Evolutionary conservation across 2,888 invertebrate genomes (phyloP).

Genomic region (Laspeyria flexula): DNA sequence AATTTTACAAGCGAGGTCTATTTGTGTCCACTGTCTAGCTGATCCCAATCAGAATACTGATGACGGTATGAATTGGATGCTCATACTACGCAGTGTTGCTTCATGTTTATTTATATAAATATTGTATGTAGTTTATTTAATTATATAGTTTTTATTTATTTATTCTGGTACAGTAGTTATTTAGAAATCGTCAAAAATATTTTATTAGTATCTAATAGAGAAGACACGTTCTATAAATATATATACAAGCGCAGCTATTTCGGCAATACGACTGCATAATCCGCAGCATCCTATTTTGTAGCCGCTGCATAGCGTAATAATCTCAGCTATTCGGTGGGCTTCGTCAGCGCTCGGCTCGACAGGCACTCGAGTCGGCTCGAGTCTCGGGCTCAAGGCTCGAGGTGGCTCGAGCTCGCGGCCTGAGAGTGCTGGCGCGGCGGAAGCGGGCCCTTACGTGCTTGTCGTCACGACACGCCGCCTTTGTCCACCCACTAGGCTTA

Average conservation of each 20-base stretch:
- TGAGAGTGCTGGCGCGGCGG: constrained; percentile 83
- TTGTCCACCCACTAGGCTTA: constrained; percentile 85
- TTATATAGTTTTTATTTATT: not conserved
- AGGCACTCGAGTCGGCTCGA: constrained; percentile 73
- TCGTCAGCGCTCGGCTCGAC: constrained; percentile 78
- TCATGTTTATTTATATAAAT: too few relatives aligned
- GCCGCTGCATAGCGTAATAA: constrained; percentile 72
- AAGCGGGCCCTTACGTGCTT: constrained; percentile 82
- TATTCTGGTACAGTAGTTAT: not conserved
- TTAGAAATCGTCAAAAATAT: constrained; percentile 1
- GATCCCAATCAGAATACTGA: constrained; percentile 1
- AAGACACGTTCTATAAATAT: too few relatives aligned
- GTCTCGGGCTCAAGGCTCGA: constrained; percentile 63
- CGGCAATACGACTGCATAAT: constrained; percentile 57
- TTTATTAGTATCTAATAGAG: constrained; percentile 25
- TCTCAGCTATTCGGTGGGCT: constrained; percentile 75
- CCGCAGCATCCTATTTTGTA: constrained; percentile 67
- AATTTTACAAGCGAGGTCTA: constrained; percentile 19
- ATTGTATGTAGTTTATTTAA: not conserved
- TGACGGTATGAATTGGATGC: not conserved
- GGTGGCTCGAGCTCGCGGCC: constrained; percentile 63
- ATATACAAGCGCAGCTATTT: constrained; percentile 45
- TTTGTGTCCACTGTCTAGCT: not conserved
- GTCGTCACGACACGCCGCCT: constrained; percentile 80
- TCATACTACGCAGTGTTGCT: not conserved